phyloP scores from a whole-genome alignment of 2,113 vertebrate genomes.

The Trogon melanurus region DNA sequence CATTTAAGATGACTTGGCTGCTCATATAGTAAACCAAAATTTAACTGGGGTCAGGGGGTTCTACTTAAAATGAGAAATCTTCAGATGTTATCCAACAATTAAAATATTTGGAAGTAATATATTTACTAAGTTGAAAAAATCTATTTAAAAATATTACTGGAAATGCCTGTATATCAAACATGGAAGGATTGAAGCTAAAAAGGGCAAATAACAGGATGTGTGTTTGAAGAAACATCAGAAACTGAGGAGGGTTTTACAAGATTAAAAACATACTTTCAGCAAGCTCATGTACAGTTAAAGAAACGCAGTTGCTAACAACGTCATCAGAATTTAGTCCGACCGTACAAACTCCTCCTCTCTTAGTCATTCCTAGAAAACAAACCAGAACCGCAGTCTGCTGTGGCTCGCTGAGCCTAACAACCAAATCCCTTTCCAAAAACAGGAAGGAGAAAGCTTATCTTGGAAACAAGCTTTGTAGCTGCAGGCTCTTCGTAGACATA shows the following conservation, averaged over 20 bases:
- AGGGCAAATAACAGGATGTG: slow-evolving; percentile 13
- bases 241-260: not conserved
- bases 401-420: not conserved
- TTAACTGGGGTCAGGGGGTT: not conserved
- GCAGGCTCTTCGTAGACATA: not conserved
- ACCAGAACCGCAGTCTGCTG: not conserved
- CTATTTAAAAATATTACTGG: not conserved
- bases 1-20: not conserved
- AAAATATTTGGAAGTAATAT: not conserved
- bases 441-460: slow-evolving; percentile 24
- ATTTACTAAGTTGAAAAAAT: not conserved
- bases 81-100: not conserved
- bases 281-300: slow-evolving; percentile 25
- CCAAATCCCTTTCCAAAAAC: slow-evolving; percentile 15
- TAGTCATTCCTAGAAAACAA: slow-evolving; percentile 66
- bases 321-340: slow-evolving; percentile 8
- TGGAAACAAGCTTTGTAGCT: not conserved
- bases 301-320: not conserved
- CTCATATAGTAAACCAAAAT: not conserved
- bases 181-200: slow-evolving; percentile 1
- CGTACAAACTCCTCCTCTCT: slow-evolving; percentile 10
- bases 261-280: slow-evolving; percentile 14
- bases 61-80: not conserved
- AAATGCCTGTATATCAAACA: slow-evolving; percentile 11
- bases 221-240: not conserved